Evolutionary conservation across 2,888 invertebrate genomes (phyloP).

Genomic region (Apodemia mormo): DNA sequence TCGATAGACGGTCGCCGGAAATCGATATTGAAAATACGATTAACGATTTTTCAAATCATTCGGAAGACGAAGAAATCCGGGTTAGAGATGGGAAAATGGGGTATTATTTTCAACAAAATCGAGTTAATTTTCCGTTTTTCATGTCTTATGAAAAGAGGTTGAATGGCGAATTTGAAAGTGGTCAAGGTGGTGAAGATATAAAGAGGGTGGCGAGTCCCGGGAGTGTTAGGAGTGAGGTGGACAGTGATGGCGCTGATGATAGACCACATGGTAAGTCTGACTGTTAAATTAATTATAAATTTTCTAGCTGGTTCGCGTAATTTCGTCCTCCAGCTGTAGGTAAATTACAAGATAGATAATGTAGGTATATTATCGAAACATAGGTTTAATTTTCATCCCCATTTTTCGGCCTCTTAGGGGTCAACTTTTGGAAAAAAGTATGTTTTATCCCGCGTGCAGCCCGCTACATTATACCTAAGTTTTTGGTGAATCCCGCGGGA

Average conservation of each 20-base stretch:
- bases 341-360: no score
- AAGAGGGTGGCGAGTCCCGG: slow-evolving; percentile 70
- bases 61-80: slow-evolving; percentile 68
- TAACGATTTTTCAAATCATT: slow-evolving; percentile 62
- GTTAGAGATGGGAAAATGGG: slow-evolving; percentile 67
- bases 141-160: slow-evolving; percentile 73
- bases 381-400: no score
- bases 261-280: slow-evolving; percentile 64
- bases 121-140: slow-evolving; percentile 75
- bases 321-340: no score
- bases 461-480: no score
- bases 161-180: slow-evolving; percentile 50
- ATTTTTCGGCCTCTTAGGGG: no score
- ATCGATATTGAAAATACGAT: slow-evolving; percentile 74
- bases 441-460: no score
- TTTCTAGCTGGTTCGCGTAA: no score
- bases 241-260: slow-evolving; percentile 73
- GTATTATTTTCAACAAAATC: slow-evolving; percentile 70
- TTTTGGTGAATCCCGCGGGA: no score
- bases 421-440: no score
- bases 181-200: slow-evolving; percentile 51
- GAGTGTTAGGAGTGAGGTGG: slow-evolving; percentile 71
- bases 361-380: no score
- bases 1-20: slow-evolving; percentile 67
- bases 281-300: not conserved